Evolutionary conservation across 1,140 invertebrate species (phyloP).

Genomic region (Procambarus virginalis): DNA sequence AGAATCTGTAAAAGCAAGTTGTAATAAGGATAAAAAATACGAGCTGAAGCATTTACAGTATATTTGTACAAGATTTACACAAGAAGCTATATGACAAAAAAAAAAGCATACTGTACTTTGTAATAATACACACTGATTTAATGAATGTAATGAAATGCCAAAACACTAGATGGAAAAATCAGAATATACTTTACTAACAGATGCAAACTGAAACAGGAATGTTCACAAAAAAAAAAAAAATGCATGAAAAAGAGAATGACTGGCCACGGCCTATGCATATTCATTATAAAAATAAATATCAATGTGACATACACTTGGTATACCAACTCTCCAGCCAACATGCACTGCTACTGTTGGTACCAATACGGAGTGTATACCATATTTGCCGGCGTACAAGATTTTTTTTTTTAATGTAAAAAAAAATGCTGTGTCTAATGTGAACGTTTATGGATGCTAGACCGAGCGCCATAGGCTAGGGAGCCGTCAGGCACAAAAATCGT

Average conservation of each 20-base stretch:
- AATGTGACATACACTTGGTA: neutral
- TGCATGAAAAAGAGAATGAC: neutral
- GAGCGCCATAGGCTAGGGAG: no score
- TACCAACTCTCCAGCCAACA: no score
- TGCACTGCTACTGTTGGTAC: no score
- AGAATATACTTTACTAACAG: neutral
- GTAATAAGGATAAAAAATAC: neutral
- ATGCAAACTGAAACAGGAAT: neutral
- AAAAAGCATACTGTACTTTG: neutral
- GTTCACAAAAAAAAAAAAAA: neutral
- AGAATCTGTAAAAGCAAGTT: no score
- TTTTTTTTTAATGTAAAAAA: no score
- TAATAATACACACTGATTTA: neutral
- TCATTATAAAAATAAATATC: neutral
- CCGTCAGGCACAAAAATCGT: no score
- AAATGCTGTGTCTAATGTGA: no score
- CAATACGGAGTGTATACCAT: no score
- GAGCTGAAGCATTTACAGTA: slow-evolving; percentile 12
- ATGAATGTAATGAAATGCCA: neutral
- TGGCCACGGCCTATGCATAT: neutral
- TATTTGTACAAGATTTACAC: slow-evolving; percentile 49
- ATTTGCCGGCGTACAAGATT: no score
- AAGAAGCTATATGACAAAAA: slow-evolving; percentile 21
- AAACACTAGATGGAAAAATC: neutral
- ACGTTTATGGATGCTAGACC: no score